Conservation (phyloP, 1,140 invertebrate genomes). For the Colletes gigas region DNA sequence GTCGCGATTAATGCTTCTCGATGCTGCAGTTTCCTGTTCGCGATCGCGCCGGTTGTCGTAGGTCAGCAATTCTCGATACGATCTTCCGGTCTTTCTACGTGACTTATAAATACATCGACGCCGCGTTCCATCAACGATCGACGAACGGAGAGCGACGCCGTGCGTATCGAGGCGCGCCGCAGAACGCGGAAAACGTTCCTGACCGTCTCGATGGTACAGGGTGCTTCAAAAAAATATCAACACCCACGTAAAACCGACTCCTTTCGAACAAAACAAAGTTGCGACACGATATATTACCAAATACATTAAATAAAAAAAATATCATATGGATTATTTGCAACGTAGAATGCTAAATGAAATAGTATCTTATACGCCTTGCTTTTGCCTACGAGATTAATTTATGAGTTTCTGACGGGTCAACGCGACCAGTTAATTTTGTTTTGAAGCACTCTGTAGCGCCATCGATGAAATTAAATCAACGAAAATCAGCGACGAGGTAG, state of each 20-base stretch:
- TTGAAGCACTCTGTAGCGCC: too few species aligned
- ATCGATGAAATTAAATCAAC: slow-evolving; percentile 25
- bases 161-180: slow-evolving; percentile 22
- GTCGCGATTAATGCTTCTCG: background rate
- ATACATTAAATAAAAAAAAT: too few species aligned
- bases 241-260: too few species aligned
- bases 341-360: too few species aligned
- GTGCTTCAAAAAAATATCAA: too few species aligned
- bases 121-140: slow-evolving; percentile 19
- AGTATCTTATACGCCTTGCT: too few species aligned
- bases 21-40: background rate
- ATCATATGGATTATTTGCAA: too few species aligned
- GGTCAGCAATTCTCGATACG: slow-evolving; percentile 34
- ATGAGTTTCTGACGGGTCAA: too few species aligned
- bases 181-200: slow-evolving; percentile 21
- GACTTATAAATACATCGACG: slow-evolving; percentile 18
- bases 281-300: too few species aligned
- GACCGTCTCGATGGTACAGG: background rate
- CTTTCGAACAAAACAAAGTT: too few species aligned
- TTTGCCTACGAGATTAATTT: too few species aligned
- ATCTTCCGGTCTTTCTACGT: slow-evolving; percentile 29
- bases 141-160: background rate
- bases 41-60: slow-evolving; percentile 8
- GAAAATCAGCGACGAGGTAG: background rate
- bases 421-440: too few species aligned